These are phyloP conservation scores for Drosophila guanche DNA, from an alignment of 1,140 invertebrate species.

Conservation along the genomic window DNA sequence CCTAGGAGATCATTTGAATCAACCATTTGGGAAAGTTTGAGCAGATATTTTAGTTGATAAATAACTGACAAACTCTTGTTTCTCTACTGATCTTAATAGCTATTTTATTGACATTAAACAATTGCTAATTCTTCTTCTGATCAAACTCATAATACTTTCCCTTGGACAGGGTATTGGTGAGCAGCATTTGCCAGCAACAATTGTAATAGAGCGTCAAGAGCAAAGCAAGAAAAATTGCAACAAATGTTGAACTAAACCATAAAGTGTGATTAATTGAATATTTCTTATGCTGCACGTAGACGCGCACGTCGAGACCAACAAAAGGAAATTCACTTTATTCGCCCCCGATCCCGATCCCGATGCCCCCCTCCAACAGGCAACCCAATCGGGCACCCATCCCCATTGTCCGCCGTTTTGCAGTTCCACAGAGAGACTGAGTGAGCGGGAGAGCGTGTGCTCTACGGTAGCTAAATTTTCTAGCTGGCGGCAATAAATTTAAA, in stretches of 20 bases:
- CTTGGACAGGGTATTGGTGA: neutral
- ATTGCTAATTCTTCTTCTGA: too few species aligned
- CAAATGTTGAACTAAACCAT: slow-evolving; percentile 81
- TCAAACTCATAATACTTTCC: too few species aligned
- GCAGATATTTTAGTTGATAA: neutral
- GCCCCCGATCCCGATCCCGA: slow-evolving; percentile 3
- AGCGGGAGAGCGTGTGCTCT: slow-evolving; percentile 24
- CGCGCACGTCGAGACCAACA: slow-evolving; percentile 36
- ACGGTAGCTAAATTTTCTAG: slow-evolving; percentile 68
- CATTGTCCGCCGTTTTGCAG: neutral
- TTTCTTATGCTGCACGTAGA: slow-evolving; percentile 77
- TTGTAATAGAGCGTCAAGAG: slow-evolving; percentile 78
- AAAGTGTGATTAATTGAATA: slow-evolving; percentile 83
- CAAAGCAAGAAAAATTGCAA: slow-evolving; percentile 81
- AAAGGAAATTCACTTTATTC: slow-evolving; percentile 55
- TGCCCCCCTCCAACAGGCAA: neutral
- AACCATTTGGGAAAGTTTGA: neutral
- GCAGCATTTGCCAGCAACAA: slow-evolving; percentile 53
- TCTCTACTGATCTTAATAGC: too few species aligned
- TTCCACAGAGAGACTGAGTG: slow-evolving; percentile 5
- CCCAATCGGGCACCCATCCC: too few species aligned
- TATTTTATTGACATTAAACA: too few species aligned
- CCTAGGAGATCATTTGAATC: too few species aligned
- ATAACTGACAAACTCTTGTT: too few species aligned
- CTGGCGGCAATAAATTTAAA: slow-evolving; percentile 80